Evolutionary conservation across 2,113 vertebrate genomes (phyloP).

Genomic region (Mus musculus): DNA sequence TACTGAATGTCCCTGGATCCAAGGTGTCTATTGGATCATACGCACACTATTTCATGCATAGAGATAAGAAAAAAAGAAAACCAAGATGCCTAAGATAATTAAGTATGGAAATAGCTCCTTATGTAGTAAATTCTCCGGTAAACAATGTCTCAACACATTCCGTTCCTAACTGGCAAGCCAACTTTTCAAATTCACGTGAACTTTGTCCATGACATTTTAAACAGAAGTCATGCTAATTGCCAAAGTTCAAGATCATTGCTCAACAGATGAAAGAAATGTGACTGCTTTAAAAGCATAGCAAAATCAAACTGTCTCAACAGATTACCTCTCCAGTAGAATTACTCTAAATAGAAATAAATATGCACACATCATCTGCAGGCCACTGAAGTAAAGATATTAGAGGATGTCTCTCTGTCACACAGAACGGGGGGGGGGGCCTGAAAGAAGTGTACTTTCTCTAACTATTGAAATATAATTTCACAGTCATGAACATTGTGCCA

Average conservation of each 20-base stretch:
- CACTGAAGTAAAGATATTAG: not conserved
- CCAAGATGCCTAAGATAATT: not conserved
- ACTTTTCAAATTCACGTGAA: conserved; percentile 28
- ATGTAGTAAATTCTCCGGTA: conserved; percentile 23
- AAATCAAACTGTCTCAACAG: conserved; percentile 27
- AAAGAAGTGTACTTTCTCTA: conserved; percentile 39
- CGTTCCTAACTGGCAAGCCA: conserved; percentile 12
- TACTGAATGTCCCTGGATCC: not conserved
- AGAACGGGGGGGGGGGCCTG: conserved; percentile 51
- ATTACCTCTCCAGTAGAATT: conserved; percentile 50
- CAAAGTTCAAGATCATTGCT: conserved; percentile 56
- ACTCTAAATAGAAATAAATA: conserved; percentile 49
- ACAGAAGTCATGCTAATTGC: conserved; percentile 49
- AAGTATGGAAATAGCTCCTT: not conserved
- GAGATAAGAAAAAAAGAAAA: conserved; percentile 46
- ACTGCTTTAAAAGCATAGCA: conserved; percentile 30
- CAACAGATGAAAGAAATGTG: conserved; percentile 56
- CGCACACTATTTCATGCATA: not conserved
- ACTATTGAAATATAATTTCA: conserved; percentile 46
- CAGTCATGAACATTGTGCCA: not conserved
- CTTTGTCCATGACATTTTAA: conserved; percentile 35
- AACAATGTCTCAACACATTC: conserved; percentile 9
- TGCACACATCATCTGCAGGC: conserved; percentile 7
- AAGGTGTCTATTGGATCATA: not conserved
- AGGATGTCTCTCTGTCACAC: not conserved